Evolutionary conservation across 2,888 invertebrate genomes (phyloP).

Genomic region (Cetonia aurata): DNA sequence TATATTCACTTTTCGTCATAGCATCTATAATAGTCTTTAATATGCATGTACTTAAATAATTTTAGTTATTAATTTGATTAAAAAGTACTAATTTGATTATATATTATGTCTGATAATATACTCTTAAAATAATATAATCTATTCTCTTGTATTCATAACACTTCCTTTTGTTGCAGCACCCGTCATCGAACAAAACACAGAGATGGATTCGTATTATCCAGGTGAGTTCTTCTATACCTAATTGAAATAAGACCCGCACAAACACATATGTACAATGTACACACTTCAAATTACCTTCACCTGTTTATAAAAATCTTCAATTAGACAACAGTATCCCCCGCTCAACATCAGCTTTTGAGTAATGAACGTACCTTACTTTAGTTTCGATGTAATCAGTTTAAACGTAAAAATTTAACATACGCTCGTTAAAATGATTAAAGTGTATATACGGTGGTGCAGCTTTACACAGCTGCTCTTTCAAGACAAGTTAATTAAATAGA

Average conservation of each 20-base stretch:
- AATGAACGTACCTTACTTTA: slow-evolving; percentile 5
- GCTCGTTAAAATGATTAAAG: too few species aligned
- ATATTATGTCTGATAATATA: neutral
- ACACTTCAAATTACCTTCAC: neutral
- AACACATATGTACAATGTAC: neutral
- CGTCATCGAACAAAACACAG: slow-evolving; percentile 67
- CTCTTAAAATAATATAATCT: too few species aligned
- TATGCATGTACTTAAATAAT: too few species aligned
- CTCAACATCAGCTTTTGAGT: neutral
- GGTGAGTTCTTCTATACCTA: slow-evolving; percentile 64
- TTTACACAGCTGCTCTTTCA: too few species aligned
- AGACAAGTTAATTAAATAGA: slow-evolving; percentile 7
- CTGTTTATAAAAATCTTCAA: neutral
- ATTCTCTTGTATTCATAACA: slow-evolving; percentile 55
- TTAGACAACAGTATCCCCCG: neutral
- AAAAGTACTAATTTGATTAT: too few species aligned
- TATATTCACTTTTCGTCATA: too few species aligned
- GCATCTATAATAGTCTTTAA: too few species aligned
- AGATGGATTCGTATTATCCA: slow-evolving; percentile 69
- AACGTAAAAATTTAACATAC: too few species aligned
- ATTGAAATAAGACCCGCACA: neutral
- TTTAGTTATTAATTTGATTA: too few species aligned
- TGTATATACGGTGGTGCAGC: too few species aligned
- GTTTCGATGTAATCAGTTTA: too few species aligned
- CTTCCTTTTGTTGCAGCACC: slow-evolving; percentile 76